Percentiles rank a stretch among this genome's conserved stretches.
These are phyloP conservation scores for Sterrhoptilus dennistouni DNA, from an alignment of 2,113 vertebrate species.

Conservation along the genomic window DNA sequence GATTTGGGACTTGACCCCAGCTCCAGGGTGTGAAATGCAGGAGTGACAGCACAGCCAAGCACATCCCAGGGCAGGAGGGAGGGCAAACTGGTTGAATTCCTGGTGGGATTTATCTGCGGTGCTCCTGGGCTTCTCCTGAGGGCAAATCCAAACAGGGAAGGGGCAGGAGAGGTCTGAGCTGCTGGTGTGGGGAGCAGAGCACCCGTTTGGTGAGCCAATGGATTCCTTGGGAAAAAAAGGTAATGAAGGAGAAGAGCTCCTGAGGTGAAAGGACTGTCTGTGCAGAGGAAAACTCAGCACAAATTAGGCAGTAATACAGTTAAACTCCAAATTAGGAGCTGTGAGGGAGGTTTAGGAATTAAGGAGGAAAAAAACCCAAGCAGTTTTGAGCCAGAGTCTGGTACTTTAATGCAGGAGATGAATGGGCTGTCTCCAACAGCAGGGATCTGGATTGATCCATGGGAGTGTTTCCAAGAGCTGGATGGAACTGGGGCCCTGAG, in stretches of 20 bases:
- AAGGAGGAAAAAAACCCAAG: neutral
- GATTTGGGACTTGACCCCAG: neutral
- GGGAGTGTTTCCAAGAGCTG: neutral
- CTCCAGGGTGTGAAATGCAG: neutral
- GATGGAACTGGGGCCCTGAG: neutral
- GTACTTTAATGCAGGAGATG: neutral
- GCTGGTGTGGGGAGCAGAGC: neutral
- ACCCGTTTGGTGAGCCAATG: neutral
- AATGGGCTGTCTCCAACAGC: neutral
- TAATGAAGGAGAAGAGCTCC: neutral
- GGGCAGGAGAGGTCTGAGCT: neutral
- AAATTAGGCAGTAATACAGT: neutral
- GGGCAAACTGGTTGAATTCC: neutral
- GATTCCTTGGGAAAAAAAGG: neutral
- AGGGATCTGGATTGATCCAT: neutral
- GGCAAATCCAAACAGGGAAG: neutral
- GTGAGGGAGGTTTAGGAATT: neutral
- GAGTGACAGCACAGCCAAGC: neutral
- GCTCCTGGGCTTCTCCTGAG: neutral
- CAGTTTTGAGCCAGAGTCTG: neutral
- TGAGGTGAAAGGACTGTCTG: neutral
- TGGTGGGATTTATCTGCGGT: neutral
- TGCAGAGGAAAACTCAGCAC: neutral
- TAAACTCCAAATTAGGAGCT: neutral
- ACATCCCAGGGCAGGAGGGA: neutral